A percentile compares a stretch with the other conserved stretches of the same genome.
Evolutionary conservation across 2,113 vertebrate species (phyloP).

Genomic region (Ciconia boyciana): DNA sequence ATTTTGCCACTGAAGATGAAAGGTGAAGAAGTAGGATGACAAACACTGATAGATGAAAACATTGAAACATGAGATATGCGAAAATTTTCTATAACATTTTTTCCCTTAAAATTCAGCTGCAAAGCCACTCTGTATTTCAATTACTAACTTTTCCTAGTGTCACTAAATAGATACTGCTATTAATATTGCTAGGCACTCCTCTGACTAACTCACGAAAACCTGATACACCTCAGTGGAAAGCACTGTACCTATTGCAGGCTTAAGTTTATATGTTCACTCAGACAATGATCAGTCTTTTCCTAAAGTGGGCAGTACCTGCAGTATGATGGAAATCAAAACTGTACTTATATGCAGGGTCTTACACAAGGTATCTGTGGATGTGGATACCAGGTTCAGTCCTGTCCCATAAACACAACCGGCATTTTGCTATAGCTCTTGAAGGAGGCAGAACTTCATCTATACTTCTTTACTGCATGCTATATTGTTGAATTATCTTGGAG

Average conservation of each 20-base stretch:
- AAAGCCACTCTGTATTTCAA: background rate
- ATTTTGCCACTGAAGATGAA: background rate
- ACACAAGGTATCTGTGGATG: background rate
- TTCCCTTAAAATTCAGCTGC: background rate
- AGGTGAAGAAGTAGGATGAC: background rate
- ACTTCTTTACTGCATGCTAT: background rate
- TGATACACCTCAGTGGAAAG: background rate
- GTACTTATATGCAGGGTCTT: background rate
- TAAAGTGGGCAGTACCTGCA: background rate
- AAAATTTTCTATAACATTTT: background rate
- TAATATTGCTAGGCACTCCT: background rate
- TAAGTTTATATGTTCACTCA: background rate
- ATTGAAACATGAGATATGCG: background rate
- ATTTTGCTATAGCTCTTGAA: background rate
- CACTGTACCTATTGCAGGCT: background rate
- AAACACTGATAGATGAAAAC: background rate
- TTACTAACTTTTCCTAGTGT: background rate
- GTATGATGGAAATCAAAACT: background rate
- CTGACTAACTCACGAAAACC: background rate
- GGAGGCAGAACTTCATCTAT: background rate
- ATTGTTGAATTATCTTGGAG: background rate
- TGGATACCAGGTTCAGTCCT: background rate
- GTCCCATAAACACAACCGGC: background rate
- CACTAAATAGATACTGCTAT: background rate
- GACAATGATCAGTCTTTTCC: background rate